Base-by-base conservation (phyloP, 2,888 invertebrate species). In the Nephrocerus scutellatus region DNA sequence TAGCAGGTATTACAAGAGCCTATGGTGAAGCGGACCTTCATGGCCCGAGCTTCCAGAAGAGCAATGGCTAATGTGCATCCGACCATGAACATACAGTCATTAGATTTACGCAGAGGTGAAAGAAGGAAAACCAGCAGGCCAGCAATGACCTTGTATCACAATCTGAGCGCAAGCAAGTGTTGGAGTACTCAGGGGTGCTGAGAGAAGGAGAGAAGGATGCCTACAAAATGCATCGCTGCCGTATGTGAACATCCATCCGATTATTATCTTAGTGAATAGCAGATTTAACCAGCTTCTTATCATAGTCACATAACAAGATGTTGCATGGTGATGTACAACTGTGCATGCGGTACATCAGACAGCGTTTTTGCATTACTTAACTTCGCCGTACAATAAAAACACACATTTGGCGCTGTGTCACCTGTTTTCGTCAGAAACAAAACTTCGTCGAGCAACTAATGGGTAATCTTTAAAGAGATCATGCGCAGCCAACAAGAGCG, bases 311-410 rank as follows among this genome's bases (percentile, higher is more conserved):
- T 20, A 6, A 21, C 6, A 6, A n/a, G 14, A 30, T 30, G n/a
- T 26, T 24, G 6, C 30, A 37, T 28, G 39, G 33, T 9, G 39
- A 20, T 3, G 14, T 30, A n/a, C 30, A 35, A 6, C 9, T 30
- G 14, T 33, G 33, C 24, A 33, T 33, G 14, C 33, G 34, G 15
- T 29, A 39, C 14, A 16, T 37, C 31, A 24, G 37, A 12, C 25
- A 37, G 10, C 13, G 20, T 2, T 40, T 24, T 18, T 35, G 35
- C 25, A 31, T 40, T 9, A 19, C 35, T 3, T 4, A 25, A 18
- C 12, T 31, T 2, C 3, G 40, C n/a, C 26, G 26, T 3, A 26
- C 16, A n/a, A 5, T 31, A n/a, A 25, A 21, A n/a, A 13, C 25
- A 1, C 3, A 12, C n/a, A 31, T 40, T 4, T 3, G 8, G 8